phyloP scores from a whole-genome alignment of 1,140 invertebrate genomes.

The Megalopta genalis region DNA sequence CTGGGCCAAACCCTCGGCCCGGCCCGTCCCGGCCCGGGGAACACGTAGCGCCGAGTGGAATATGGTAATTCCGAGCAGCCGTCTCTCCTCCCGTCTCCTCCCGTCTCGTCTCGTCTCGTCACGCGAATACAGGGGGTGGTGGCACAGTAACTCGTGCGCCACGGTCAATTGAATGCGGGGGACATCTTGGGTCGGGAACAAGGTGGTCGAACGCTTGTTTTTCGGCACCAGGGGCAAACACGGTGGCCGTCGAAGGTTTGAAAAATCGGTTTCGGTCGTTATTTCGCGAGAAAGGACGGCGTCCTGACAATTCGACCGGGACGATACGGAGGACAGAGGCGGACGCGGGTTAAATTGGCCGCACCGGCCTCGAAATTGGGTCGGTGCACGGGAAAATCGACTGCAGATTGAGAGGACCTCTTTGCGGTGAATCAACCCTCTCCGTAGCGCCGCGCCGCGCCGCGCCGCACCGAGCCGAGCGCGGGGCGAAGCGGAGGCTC shows the following conservation, averaged over 20 bases:
- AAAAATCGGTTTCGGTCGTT: slow-evolving; percentile 54
- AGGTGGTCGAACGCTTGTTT: too few species aligned
- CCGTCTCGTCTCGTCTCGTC: background rate
- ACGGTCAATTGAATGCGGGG: slow-evolving; percentile 20
- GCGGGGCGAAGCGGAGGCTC: background rate
- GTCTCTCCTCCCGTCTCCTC: too few species aligned
- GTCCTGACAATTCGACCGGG: slow-evolving; percentile 40
- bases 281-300: slow-evolving; percentile 29
- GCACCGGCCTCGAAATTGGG: slow-evolving; percentile 62
- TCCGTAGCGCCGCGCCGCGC: too few species aligned
- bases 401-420: slow-evolving; percentile 62
- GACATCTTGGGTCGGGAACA: too few species aligned
- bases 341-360: slow-evolving; percentile 63
- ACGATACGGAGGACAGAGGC: slow-evolving; percentile 37
- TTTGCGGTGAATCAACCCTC: slow-evolving; percentile 51
- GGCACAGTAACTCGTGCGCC: slow-evolving; percentile 34
- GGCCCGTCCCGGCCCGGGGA: slow-evolving; percentile 16
- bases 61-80: slow-evolving; percentile 63
- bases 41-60: slow-evolving; percentile 46
- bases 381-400: slow-evolving; percentile 68
- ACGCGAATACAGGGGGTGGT: slow-evolving; percentile 46
- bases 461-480: too few species aligned
- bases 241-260: background rate
- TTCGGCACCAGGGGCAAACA: background rate
- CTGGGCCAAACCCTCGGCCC: slow-evolving; percentile 49